Percentiles rank a stretch among this genome's conserved stretches.
Conservation (phyloP, 1,140 invertebrate genomes). For the Drosophila funebris region DNA sequence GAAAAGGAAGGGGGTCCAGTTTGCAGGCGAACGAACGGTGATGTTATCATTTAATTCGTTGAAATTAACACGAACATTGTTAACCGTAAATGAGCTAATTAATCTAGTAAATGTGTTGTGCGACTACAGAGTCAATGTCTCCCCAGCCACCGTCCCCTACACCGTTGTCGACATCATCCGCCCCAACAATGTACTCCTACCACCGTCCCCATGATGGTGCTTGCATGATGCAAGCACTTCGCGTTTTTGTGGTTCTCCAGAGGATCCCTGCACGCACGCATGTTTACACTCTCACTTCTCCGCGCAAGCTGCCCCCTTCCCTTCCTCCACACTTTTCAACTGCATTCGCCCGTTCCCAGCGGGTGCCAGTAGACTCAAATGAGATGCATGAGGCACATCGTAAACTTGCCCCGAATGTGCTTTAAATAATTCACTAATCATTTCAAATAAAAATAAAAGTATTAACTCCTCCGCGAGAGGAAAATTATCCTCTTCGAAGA, state of each 20-base stretch:
- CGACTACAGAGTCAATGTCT: constrained; percentile 19
- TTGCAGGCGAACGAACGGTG: constrained; percentile 6
- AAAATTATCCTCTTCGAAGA: no score
- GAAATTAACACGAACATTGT: constrained; percentile 84
- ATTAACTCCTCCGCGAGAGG: not conserved
- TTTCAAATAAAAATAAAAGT: constrained; percentile 40
- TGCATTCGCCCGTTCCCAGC: constrained; percentile 39
- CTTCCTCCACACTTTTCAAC: not conserved
- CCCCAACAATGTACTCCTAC: not conserved
- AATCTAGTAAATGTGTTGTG: constrained; percentile 77
- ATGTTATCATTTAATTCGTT: constrained; percentile 83
- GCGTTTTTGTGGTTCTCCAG: constrained; percentile 79
- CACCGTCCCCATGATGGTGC: no score
- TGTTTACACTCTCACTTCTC: constrained; percentile 21
- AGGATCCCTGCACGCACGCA: constrained; percentile 57
- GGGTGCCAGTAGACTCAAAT: constrained; percentile 67
- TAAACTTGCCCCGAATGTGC: constrained; percentile 57
- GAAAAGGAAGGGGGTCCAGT: not conserved
- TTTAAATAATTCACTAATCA: constrained; percentile 65
- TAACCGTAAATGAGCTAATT: constrained; percentile 82
- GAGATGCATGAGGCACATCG: constrained; percentile 70
- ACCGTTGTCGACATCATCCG: not conserved
- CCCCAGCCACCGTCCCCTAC: constrained; percentile 4
- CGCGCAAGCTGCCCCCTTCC: not conserved
- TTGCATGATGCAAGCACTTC: constrained; percentile 47